phyloP scores from a whole-genome alignment of 2,888 invertebrate species.

The Diadegma fenestrale region DNA sequence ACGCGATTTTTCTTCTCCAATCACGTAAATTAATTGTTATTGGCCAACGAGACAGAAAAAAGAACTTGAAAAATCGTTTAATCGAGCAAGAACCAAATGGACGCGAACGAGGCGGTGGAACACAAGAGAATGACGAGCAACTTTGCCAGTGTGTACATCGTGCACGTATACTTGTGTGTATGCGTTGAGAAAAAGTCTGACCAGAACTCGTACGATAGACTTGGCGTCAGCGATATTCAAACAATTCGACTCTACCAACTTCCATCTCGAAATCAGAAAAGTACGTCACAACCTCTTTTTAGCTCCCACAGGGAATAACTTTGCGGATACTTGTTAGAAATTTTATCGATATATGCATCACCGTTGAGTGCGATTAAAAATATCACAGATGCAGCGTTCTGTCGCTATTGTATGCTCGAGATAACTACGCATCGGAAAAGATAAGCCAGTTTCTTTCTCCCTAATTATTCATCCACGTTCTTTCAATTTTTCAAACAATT shows the following conservation, averaged over 20 bases:
- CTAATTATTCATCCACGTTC: neutral
- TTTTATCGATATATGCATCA: neutral
- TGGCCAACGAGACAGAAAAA: neutral
- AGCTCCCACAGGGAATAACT: neutral
- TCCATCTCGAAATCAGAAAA: neutral
- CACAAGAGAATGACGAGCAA: slow-evolving; percentile 26
- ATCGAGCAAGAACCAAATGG: neutral
- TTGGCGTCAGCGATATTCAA: slow-evolving; percentile 1
- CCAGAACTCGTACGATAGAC: neutral
- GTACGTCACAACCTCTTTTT: neutral
- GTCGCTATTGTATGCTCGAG: neutral
- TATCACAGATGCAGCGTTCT: slow-evolving; percentile 1
- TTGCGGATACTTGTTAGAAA: neutral
- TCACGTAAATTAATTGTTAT: neutral
- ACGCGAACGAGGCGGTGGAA: slow-evolving; percentile 2
- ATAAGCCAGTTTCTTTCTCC: neutral
- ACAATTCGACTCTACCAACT: neutral
- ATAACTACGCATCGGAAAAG: slow-evolving; percentile 1
- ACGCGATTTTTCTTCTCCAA: too few species aligned
- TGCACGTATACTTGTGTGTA: neutral
- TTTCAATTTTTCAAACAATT: neutral
- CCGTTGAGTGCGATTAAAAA: neutral
- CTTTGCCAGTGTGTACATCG: neutral
- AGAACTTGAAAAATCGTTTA: neutral
- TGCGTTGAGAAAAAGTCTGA: neutral